Evolutionary conservation across 2,113 vertebrate genomes (phyloP), one percentile per base, ranked within the genome.

Genomic region (Zeus faber): DNA sequence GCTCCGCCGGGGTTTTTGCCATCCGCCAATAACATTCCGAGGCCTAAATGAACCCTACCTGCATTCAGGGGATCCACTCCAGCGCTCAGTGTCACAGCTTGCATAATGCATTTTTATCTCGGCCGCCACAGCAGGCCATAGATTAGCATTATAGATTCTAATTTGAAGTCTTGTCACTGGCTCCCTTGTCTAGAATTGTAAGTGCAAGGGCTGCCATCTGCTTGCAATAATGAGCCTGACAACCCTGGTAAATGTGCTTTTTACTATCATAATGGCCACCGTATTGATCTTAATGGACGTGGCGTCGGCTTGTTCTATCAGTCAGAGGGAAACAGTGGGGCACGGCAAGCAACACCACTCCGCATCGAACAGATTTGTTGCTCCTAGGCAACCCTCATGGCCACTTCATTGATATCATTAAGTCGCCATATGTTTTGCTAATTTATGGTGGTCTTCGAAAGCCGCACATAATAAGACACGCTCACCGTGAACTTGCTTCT

Each of bases 91-190:
- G 67, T 73, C 71, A 59, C 60, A 46, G 56, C 54, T 41, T 54
- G 59, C 68, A 72, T 77, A 92, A 91, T 92, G 85, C 80, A 85
- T 89, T 89, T 86, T 74, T 79, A 86, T 73, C 87, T 81, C 75
- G 77, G 77, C 82, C 49, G 63, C 71, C 76, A 63, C 89, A 67
- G 89, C 81, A 87, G 65, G 69, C 90, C 86, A 87, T 87, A 88
- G 86, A 93, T 95, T 95, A 95, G 91, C 91, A 92, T 93, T 95
- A 95, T 92, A 94, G 93, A 96, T 95, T 95, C 91, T 93, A 95
- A 95, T 93, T 92, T 95, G 90, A 93, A 95, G 92, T 93, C 86
- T 91, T 93, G 93, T 93, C 93, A 89, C 89, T 89, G 90, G 91
- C 90, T 90, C 67, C 87, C 62, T 85, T 87, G 82, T 83, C 90